A percentile compares a stretch with the other conserved stretches of the same genome.
These are phyloP conservation scores for Himantopus leucocephalus DNA, from an alignment of 2,113 vertebrate species.

Conservation along the genomic window DNA sequence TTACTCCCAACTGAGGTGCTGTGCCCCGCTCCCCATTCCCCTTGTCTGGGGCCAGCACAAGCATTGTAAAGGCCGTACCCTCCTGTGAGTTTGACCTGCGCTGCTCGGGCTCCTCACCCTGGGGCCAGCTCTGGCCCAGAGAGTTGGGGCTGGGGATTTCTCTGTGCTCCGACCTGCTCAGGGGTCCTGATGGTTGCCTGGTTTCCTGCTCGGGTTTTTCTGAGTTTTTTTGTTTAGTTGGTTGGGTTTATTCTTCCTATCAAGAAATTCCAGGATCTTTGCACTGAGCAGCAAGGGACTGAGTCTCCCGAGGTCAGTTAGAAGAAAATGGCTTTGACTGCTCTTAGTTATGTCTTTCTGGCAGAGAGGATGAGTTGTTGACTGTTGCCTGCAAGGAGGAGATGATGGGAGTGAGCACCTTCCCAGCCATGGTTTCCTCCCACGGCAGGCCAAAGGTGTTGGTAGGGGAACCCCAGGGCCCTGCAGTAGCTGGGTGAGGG, in stretches of 20 bases:
- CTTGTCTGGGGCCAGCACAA: background rate
- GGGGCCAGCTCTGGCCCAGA: background rate
- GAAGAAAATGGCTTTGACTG: background rate
- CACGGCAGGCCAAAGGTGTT: background rate
- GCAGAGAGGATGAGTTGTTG: background rate
- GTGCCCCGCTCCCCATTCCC: background rate
- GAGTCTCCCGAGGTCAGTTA: background rate
- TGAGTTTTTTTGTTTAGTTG: background rate
- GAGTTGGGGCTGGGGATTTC: background rate
- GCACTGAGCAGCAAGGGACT: background rate
- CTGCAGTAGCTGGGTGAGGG: background rate
- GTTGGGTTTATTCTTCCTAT: background rate
- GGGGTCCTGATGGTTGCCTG: background rate
- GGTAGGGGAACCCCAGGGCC: background rate
- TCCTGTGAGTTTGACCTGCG: background rate
- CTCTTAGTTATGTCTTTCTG: background rate
- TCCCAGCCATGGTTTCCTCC: background rate
- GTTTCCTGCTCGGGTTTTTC: background rate
- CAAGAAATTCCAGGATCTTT: constrained; percentile 21
- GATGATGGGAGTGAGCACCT: background rate
- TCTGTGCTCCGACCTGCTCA: constrained; percentile 10
- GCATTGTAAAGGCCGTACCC: background rate
- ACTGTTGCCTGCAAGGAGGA: background rate
- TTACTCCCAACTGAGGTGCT: constrained; percentile 48
- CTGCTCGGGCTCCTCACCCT: background rate